These are phyloP conservation scores for Python bivittatus DNA, from an alignment of 2,113 vertebrate species.

Conservation along the genomic window DNA sequence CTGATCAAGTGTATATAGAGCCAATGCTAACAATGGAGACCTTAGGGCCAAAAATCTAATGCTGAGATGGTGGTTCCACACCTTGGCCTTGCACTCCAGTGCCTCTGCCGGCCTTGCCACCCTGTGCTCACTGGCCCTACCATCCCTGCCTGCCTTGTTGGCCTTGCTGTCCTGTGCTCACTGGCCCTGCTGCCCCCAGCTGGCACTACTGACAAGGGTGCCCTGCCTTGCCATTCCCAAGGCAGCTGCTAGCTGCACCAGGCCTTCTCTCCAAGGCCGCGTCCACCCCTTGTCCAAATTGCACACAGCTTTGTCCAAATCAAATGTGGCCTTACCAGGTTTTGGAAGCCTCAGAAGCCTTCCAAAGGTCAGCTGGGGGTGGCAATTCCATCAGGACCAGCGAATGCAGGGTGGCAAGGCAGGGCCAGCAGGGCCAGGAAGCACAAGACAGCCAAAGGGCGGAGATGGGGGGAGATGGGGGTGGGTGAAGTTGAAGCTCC, in stretches of 20 bases:
- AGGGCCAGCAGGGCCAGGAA: too few relatives aligned
- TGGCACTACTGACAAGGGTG: neutral
- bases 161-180: neutral
- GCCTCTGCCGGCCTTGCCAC: neutral
- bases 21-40: neutral
- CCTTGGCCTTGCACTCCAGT: neutral
- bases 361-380: neutral
- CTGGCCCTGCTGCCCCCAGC: neutral
- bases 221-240: neutral
- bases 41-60: neutral
- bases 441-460: neutral
- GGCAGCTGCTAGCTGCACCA: neutral
- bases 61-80: neutral
- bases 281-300: neutral
- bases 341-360: neutral
- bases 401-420: too few relatives aligned
- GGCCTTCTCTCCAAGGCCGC: neutral
- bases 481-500: neutral
- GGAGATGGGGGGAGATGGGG: neutral
- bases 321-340: neutral
- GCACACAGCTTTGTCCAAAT: neutral
- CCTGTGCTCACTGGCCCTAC: neutral
- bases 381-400: too few relatives aligned
- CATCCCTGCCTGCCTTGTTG: neutral
- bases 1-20: neutral